A percentile compares a stretch with the other conserved stretches of the same genome.
Conservation (phyloP, 1,140 invertebrate genomes). For the Philotrypesis tridentata region DNA sequence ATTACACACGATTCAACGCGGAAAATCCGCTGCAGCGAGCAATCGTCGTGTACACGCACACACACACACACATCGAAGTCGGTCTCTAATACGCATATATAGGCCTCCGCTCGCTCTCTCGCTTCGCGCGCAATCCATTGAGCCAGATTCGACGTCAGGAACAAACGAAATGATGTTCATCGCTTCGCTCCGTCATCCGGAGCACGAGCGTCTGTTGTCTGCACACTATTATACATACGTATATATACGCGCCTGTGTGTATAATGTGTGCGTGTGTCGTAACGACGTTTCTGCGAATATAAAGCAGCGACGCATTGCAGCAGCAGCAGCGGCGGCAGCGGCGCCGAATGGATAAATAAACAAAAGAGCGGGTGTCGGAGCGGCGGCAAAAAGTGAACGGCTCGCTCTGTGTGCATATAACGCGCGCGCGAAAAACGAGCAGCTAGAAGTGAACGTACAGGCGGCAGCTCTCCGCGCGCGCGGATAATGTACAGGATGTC, state of each 20-base stretch:
- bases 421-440: slow-evolving; percentile 5
- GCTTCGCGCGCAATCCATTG: neutral
- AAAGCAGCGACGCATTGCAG: neutral
- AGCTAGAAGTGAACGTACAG: slow-evolving; percentile 29
- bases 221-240: no score
- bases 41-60: no score
- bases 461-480: neutral
- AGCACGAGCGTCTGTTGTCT: no score
- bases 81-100: no score
- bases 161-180: slow-evolving; percentile 18
- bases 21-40: no score
- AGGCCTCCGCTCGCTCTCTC: neutral
- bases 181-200: slow-evolving; percentile 5
- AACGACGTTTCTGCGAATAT: slow-evolving; percentile 31
- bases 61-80: no score
- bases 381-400: slow-evolving; percentile 31
- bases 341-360: slow-evolving; percentile 30
- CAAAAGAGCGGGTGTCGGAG: slow-evolving; percentile 9
- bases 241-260: no score
- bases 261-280: neutral
- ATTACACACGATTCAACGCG: no score
- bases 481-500: slow-evolving; percentile 25
- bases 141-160: neutral
- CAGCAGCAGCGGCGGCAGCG: no score
- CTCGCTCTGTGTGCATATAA: no score